Evolutionary conservation across 2,113 vertebrate genomes (phyloP).

Genomic region (Siniperca chuatsi): DNA sequence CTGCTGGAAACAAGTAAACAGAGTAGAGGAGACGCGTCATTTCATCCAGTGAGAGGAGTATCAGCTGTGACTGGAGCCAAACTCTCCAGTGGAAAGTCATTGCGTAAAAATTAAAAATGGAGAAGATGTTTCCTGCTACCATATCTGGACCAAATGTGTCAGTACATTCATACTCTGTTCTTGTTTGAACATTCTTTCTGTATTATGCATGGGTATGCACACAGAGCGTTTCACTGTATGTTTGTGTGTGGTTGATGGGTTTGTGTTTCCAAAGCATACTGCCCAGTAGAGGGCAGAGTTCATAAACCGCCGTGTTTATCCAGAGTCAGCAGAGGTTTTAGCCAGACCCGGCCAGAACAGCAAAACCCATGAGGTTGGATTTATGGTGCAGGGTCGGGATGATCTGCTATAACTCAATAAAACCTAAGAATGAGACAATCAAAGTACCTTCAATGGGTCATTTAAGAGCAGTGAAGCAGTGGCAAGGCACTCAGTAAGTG

Average conservation of each 20-base stretch:
- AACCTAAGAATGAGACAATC: conserved; percentile 23
- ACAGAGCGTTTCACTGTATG: conserved; percentile 21
- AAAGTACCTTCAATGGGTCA: conserved; percentile 12
- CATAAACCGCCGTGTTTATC: conserved; percentile 63
- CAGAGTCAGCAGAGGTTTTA: conserved; percentile 67
- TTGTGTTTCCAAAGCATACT: conserved; percentile 62
- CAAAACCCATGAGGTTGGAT: conserved; percentile 32
- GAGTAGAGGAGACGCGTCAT: conserved; percentile 2
- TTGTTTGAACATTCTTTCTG: conserved; percentile 8
- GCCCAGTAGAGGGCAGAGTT: conserved; percentile 79
- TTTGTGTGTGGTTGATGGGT: conserved; percentile 57
- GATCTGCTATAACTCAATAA: conserved; percentile 46
- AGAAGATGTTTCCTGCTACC: not conserved
- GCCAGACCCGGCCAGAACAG: conserved; percentile 29
- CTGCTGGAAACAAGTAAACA: conserved; percentile 32
- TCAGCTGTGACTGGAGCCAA: conserved; percentile 19
- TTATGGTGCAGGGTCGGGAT: conserved; percentile 47
- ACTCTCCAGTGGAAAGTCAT: conserved; percentile 25
- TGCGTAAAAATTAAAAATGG: not conserved
- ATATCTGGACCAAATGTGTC: conserved; percentile 36
- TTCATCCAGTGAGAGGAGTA: conserved; percentile 8
- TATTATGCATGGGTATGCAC: not conserved
- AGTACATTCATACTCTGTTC: not conserved
- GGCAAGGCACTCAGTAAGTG: not conserved
- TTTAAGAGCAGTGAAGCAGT: conserved; percentile 27